Evolutionary conservation across 2,113 vertebrate genomes (phyloP).

Genomic region (Trichechus manatus): DNA sequence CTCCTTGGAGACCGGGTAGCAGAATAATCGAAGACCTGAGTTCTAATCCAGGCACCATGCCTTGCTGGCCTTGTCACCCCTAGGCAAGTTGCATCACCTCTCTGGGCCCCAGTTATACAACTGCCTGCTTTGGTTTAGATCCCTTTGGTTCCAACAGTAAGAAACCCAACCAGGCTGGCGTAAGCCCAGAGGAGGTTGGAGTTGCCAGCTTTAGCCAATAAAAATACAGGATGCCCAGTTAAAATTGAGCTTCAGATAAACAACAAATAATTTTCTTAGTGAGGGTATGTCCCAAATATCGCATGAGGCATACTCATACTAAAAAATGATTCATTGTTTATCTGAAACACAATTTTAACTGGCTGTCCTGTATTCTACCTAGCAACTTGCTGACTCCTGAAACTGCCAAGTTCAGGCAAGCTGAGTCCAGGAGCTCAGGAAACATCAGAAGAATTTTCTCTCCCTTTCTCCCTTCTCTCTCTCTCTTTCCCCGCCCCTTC

Average conservation of each 20-base stretch:
- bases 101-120: background rate
- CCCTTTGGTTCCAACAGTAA: background rate
- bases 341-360: background rate
- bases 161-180: background rate
- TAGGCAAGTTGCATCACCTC: background rate
- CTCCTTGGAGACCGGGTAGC: background rate
- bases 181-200: background rate
- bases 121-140: background rate
- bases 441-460: fast-evolving
- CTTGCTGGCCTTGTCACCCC: background rate
- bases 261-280: background rate
- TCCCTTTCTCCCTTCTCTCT: background rate
- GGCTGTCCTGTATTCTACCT: background rate
- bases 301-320: background rate
- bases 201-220: background rate
- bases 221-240: background rate
- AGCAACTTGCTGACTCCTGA: background rate
- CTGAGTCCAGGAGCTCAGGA: background rate
- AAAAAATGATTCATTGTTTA: background rate
- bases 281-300: background rate
- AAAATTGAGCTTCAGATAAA: slow-evolving; percentile 20
- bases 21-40: background rate
- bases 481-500: background rate
- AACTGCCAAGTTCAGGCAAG: background rate
- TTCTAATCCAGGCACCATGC: background rate